phyloP scores from a whole-genome alignment of 1,140 invertebrate genomes.

The Rhysida immarginata region DNA sequence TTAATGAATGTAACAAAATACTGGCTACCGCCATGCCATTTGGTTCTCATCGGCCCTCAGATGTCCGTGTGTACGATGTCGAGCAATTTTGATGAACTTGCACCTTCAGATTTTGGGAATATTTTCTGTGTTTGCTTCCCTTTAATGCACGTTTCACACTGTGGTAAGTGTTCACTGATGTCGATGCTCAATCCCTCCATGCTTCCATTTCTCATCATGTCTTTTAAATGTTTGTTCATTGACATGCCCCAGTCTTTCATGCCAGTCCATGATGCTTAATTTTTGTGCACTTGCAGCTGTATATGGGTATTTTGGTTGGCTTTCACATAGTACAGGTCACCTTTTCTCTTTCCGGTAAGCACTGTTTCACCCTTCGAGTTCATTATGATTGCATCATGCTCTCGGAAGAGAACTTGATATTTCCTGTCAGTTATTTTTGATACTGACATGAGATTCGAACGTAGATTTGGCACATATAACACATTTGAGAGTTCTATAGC shows the following conservation, averaged over 20 bases:
- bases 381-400: not conserved
- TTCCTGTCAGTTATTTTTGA: not conserved
- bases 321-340: not conserved
- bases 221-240: not conserved
- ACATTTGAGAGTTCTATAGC: not conserved
- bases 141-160: not conserved
- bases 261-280: not conserved
- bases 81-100: not conserved
- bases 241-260: not conserved
- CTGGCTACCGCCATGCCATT: constrained; percentile 20
- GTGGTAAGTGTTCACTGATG: not conserved
- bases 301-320: not conserved
- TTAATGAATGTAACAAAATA: constrained; percentile 29
- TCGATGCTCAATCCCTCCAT: not conserved
- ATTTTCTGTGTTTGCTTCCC: not conserved
- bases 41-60: constrained; percentile 23
- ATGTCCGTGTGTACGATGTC: constrained; percentile 25
- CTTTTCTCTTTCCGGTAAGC: not conserved
- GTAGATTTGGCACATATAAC: not conserved
- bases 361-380: not conserved
- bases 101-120: not conserved
- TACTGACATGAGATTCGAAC: not conserved
- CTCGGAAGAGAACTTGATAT: not conserved
- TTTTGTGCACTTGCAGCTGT: not conserved
- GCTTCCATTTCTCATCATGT: not conserved